Percentiles rank a stretch among this genome's conserved stretches.
phyloP scores from a whole-genome alignment of 1,140 invertebrate genomes.

The Subanguina moxae region DNA sequence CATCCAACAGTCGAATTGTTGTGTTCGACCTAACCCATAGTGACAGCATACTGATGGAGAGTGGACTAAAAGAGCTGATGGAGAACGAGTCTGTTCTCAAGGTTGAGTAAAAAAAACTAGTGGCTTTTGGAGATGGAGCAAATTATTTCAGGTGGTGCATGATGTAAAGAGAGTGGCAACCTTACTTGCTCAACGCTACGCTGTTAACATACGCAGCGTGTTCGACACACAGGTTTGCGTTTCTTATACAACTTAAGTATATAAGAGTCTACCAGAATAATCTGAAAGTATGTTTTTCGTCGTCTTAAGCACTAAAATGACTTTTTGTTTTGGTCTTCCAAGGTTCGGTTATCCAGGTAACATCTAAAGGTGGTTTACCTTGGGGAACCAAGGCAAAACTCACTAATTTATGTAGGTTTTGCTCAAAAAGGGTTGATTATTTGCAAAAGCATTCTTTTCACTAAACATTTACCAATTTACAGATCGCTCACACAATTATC shows the following conservation, averaged over 20 bases:
- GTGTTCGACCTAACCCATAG: constrained; percentile 84
- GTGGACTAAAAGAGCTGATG: constrained; percentile 74
- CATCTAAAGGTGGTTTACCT: neutral
- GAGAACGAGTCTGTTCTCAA: constrained; percentile 79
- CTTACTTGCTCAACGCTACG: constrained; percentile 81
- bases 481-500: constrained; percentile 81
- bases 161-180: constrained; percentile 86
- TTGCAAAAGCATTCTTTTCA: too few species aligned
- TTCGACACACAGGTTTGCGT: constrained; percentile 83
- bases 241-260: too few species aligned
- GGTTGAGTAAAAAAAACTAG: constrained; percentile 61
- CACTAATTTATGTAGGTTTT: too few species aligned
- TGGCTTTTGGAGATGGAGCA: neutral
- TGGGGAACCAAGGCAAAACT: too few species aligned
- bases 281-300: too few species aligned
- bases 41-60: constrained; percentile 73
- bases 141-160: constrained; percentile 72
- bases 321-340: too few species aligned
- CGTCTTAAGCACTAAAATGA: too few species aligned
- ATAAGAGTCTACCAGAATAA: too few species aligned
- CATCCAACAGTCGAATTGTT: constrained; percentile 60
- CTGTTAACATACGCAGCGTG: constrained; percentile 77
- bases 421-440: too few species aligned
- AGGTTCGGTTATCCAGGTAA: too few species aligned
- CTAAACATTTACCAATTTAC: too few species aligned